Conservation (phyloP, 2,113 vertebrate genomes). For the Lates calcarifer region DNA sequence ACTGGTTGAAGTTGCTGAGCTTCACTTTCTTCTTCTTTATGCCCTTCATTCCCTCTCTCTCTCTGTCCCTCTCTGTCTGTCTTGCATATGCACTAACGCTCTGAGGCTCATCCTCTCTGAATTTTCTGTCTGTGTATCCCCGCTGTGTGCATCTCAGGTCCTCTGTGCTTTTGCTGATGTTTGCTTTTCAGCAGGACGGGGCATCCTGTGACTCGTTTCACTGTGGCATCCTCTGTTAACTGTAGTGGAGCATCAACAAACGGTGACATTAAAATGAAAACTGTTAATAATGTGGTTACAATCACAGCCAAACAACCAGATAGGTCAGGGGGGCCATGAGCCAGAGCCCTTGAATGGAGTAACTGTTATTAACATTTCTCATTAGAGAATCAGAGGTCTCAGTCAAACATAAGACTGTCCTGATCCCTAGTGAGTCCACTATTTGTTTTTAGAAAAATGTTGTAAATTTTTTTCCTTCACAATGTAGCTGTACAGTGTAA, state of each 20-base stretch:
- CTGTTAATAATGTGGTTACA: not conserved
- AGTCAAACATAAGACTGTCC: not conserved
- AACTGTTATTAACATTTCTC: not conserved
- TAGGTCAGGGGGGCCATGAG: not conserved
- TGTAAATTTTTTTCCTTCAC: no score
- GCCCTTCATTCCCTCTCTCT: slow-evolving; percentile 51
- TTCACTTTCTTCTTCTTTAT: slow-evolving; percentile 56
- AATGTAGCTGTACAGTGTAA: no score
- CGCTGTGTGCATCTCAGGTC: slow-evolving; percentile 39
- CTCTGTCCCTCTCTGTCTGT: not conserved
- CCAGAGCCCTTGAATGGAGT: not conserved
- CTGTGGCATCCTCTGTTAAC: slow-evolving; percentile 13
- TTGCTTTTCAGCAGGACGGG: slow-evolving; percentile 22
- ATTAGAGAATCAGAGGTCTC: not conserved
- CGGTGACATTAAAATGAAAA: not conserved
- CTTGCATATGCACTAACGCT: slow-evolving; percentile 19
- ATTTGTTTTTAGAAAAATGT: no score
- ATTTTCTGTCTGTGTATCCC: slow-evolving; percentile 31
- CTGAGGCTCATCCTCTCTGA: slow-evolving; percentile 10
- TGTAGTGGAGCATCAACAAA: slow-evolving; percentile 9
- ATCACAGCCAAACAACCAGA: not conserved
- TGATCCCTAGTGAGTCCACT: no score
- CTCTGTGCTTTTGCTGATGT: slow-evolving; percentile 63
- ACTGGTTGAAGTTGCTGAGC: slow-evolving; percentile 73
- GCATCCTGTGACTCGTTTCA: slow-evolving; percentile 25